Evolutionary conservation across 2,113 vertebrate species (phyloP).

Genomic region (Otus sunia): DNA sequence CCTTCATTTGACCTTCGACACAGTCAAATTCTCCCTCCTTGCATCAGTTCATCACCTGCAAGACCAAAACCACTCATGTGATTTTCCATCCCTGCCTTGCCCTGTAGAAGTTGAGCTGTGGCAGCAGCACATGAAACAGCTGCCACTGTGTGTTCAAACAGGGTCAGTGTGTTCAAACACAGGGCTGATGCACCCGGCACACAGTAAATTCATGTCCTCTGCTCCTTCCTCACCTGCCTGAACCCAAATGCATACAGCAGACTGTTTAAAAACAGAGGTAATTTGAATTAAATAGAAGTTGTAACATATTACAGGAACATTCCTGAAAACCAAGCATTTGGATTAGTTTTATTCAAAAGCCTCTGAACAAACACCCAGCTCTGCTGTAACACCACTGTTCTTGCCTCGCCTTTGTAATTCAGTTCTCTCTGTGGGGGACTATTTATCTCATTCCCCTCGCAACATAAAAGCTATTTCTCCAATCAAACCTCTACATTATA

Average conservation of each 20-base stretch:
- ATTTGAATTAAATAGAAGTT: neutral
- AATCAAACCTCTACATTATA: neutral
- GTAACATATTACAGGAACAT: neutral
- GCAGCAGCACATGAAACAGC: neutral
- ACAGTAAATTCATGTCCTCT: neutral
- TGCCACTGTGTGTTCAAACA: neutral
- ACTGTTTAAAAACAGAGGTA: neutral
- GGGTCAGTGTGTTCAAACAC: neutral
- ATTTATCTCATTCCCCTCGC: constrained; percentile 16
- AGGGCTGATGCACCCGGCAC: neutral
- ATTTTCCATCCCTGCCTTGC: neutral
- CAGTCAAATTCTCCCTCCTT: neutral
- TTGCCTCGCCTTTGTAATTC: neutral
- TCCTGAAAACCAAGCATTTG: neutral
- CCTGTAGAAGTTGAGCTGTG: accelerated
- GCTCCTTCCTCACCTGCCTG: neutral
- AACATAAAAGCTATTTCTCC: constrained; percentile 25
- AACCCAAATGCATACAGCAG: neutral
- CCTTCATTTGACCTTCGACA: neutral
- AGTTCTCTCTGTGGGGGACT: neutral
- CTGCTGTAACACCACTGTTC: neutral
- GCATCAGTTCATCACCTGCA: neutral
- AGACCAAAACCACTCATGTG: neutral
- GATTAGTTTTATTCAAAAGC: neutral
- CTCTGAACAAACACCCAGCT: neutral